These are phyloP conservation scores for Myotis findleyi DNA, from an alignment of 2,797 vertebrate genomes.

Conservation along the genomic window DNA sequence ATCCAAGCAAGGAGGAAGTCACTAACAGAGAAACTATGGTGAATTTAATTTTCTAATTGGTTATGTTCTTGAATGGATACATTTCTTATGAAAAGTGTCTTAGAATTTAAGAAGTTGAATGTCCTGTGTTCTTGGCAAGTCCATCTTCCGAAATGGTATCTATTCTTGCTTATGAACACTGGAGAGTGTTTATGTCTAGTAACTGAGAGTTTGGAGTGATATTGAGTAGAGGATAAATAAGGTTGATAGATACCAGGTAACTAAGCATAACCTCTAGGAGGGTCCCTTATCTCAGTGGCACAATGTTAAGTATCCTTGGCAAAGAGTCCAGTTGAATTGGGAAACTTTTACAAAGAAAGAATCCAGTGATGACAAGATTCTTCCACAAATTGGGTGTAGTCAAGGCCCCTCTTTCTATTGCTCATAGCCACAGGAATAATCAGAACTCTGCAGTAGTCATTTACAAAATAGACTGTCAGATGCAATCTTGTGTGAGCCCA, in stretches of 20 bases:
- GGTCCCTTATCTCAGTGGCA: not conserved
- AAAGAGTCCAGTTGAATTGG: not conserved
- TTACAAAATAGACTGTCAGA: not conserved
- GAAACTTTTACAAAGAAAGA: slow-evolving; percentile 36
- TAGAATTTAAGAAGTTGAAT: slow-evolving; percentile 22
- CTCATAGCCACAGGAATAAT: not conserved
- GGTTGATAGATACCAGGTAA: not conserved
- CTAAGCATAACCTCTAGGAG: not conserved
- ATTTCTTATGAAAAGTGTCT: not conserved
- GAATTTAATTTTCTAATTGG: slow-evolving; percentile 3
- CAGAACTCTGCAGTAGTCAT: not conserved
- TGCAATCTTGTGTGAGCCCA: not conserved
- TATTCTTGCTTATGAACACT: not conserved
- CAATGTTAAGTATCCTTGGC: not conserved
- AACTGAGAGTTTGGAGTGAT: not conserved
- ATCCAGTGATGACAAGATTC: not conserved
- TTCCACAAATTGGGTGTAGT: not conserved
- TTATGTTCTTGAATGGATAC: not conserved
- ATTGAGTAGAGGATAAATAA: not conserved
- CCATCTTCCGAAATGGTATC: not conserved
- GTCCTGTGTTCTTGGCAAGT: not conserved
- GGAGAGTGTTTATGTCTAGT: not conserved
- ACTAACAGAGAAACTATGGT: not conserved
- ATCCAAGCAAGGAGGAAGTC: not conserved
- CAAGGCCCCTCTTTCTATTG: not conserved